Conservation (phyloP, 2,113 vertebrate species). For the Myiozetetes cayanensis region DNA sequence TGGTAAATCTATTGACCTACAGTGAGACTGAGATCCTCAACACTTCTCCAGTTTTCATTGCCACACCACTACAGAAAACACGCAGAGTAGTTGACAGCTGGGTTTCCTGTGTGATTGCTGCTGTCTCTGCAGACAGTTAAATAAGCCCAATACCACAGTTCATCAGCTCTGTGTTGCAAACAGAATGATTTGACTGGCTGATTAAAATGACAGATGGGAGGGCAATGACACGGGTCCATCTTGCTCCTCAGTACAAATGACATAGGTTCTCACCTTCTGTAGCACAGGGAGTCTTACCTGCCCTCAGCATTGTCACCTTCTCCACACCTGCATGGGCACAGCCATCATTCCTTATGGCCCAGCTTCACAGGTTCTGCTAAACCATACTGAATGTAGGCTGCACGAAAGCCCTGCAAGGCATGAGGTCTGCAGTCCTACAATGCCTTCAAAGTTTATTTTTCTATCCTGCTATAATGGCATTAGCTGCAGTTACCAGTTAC, state of each 20-base stretch:
- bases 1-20: not conserved
- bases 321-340: not conserved
- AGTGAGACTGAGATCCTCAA: not conserved
- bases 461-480: fast-evolving
- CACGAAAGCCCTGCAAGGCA: not conserved
- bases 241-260: not conserved
- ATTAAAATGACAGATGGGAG: not conserved
- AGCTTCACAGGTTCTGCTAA: not conserved
- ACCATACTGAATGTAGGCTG: not conserved
- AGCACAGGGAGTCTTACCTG: not conserved
- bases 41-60: not conserved
- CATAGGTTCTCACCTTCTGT: not conserved
- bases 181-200: not conserved
- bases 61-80: not conserved
- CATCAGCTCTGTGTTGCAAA: not conserved
- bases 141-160: not conserved
- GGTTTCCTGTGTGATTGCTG: not conserved
- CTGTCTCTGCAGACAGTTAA: not conserved
- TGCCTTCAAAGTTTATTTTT: not conserved
- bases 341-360: not conserved
- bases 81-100: not conserved
- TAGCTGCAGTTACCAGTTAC: not conserved
- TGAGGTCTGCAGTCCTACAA: not conserved
- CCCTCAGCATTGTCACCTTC: not conserved
- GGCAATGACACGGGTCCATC: not conserved